These are phyloP conservation scores for Orius insidiosus DNA, from an alignment of 1,140 invertebrate species.

Conservation along the genomic window DNA sequence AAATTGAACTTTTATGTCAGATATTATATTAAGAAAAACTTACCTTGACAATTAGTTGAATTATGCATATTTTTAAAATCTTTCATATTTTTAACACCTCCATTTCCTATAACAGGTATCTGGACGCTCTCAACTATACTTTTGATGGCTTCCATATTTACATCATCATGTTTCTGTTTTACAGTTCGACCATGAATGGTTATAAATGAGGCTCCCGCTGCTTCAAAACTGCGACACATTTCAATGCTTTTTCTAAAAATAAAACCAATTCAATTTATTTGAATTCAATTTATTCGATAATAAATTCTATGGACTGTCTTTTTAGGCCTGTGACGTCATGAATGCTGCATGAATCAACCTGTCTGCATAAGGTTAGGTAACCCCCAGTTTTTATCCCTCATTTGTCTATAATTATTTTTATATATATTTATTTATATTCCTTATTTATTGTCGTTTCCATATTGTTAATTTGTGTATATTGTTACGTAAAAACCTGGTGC, in stretches of 20 bases:
- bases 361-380: no score
- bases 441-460: no score
- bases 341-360: no score
- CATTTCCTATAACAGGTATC: slow-evolving; percentile 83
- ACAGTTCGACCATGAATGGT: slow-evolving; percentile 79
- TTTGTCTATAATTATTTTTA: no score
- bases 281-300: no score
- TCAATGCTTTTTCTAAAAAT: slow-evolving; percentile 38
- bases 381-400: no score
- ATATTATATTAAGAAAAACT: slow-evolving; percentile 18
- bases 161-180: slow-evolving; percentile 59
- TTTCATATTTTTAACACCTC: slow-evolving; percentile 56
- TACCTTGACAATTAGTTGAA: slow-evolving; percentile 55
- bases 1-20: slow-evolving; percentile 15
- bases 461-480: no score
- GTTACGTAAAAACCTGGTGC: no score
- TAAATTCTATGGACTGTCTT: no score
- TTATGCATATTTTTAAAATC: slow-evolving; percentile 48
- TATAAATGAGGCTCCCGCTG: slow-evolving; percentile 70
- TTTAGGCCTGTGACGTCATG: no score
- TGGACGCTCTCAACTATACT: slow-evolving; percentile 49
- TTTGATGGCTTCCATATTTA: slow-evolving; percentile 54
- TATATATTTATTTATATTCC: no score
- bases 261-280: not conserved
- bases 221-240: slow-evolving; percentile 61